Evolutionary conservation across 2,888 invertebrate species (phyloP).

Genomic region (Cephus nigrinus): DNA sequence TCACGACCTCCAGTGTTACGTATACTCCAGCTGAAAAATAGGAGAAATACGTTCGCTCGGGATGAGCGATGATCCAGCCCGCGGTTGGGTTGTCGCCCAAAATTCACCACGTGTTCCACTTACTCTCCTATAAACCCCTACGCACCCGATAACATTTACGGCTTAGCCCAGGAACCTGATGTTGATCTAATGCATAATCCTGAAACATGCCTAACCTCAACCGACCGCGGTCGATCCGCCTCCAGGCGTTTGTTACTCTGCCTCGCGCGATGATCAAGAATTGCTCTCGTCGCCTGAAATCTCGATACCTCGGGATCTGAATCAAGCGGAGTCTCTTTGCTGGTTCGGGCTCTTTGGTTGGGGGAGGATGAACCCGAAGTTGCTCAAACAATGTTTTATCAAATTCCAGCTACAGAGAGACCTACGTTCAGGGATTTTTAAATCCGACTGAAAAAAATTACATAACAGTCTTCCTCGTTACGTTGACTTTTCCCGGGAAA

Average conservation of each 20-base stretch:
- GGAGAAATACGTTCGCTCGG: constrained; percentile 24
- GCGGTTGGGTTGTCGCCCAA: constrained; percentile 13
- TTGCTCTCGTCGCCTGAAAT: neutral
- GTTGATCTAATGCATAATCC: neutral
- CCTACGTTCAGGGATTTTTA: neutral
- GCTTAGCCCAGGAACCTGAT: neutral
- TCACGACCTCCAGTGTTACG: constrained; percentile 24
- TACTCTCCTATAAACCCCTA: neutral
- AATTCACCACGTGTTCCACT: constrained; percentile 1
- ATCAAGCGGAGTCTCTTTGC: neutral
- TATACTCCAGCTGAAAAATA: constrained; percentile 42
- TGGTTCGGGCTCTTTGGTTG: neutral
- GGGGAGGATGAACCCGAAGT: neutral
- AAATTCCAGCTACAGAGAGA: neutral
- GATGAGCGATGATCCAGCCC: constrained; percentile 3
- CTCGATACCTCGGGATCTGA: neutral
- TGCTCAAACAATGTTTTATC: neutral
- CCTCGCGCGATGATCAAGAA: neutral
- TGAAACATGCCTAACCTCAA: neutral
- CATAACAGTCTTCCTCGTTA: neutral
- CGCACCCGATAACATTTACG: neutral
- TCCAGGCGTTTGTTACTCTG: neutral
- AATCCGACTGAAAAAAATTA: neutral
- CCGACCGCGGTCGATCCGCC: neutral
- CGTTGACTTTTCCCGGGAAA: neutral